Evolutionary conservation across 1,140 invertebrate species (phyloP), one percentile per base, ranked within the genome.

Genomic region (Aphis craccivora): DNA sequence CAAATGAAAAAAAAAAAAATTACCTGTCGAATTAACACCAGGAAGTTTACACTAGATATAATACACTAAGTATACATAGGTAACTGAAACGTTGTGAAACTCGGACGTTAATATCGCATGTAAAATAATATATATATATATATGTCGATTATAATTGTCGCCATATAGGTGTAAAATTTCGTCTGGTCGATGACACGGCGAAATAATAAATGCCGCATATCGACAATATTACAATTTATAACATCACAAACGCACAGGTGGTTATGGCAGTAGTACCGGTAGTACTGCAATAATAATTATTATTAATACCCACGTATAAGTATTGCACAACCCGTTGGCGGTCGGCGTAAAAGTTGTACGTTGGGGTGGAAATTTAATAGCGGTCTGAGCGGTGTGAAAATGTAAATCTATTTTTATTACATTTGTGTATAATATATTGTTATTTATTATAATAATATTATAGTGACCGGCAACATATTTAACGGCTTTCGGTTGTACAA

Each of bases 111-210:
- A 45, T 90, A 43, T 51, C 48, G 48, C 11, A 40, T 76, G 14
- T 76, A 76, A 40, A 67, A 30, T 76, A 25, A 35, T 91, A 67
- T n/a, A 30, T 25, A 40, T 76, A 25, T 37, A 22, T 91, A 30
- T 45, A 6, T 43, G 25, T 81, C 48, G n/a, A 51, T 6, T 91
- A 35, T 91, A 51, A 51, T 83, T 83, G 67, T 43, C 90, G 43
- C 67, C 91, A n/a, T 37, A 37, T 37, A 51, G 60, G 91, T 84
- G 91, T 92, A 84, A 20, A 37, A 92, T 92, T 92, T 92, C 91
- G 76, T 83, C 91, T 43, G 90, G 90, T 76, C 55, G 91, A 76
- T 89, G 88, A 89, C 88, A 37, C 51, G 20, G 88, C 48, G 88
- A 89, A 89, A 89, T 23, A 14, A 55, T 14, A 76, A 76, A 76